Evolutionary conservation across 2,888 invertebrate genomes (phyloP), one percentile per base, ranked within the genome.

Genomic region (Lagria hirta): DNA sequence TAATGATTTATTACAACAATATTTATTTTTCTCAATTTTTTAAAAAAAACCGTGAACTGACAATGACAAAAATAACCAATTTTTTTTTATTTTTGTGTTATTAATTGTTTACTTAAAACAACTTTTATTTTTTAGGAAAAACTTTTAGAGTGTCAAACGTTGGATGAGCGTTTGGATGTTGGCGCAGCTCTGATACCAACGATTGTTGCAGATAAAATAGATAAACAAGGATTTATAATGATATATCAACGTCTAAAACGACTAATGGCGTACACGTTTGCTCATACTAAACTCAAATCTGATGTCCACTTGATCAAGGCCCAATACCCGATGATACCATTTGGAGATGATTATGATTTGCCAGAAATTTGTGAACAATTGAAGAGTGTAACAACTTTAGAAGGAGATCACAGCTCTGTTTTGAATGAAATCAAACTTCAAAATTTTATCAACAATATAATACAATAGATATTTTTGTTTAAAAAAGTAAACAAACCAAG

Each of bases 321-420:
- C 2, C n/a, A 30, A n/a, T 7, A 14, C 12, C 7, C 29, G 3
- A 4, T 29, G 12, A 8, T 17, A 2, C 3, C 18, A 11, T 16
- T 8, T 11, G 11, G 10, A 7, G 28, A 30, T 10, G 38, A 38
- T 21, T 38, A 30, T 10, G n/a, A 23, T 12, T 22, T 38, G 17
- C 5, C 29, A 11, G n/a, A 38, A 16, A 3, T 38, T 14, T 27
- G 22, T n/a, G 23, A 30, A 6, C 22, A 16, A 5, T 3, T 8
- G 8, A 12, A 23, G 2, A 11, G 7, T 3, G 12, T 38, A 6
- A 38, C n/a, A 7, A 28, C 22, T 7, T 16, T 29, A 3, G 23
- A 29, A 29, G 38, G 30, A 1, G 21, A 38, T 11, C 38, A 38
- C 17, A 11, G n/a, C n/a, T n/a, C n/a, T n/a, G n/a, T n/a, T n/a